Base-by-base conservation (phyloP, 2,797 vertebrate genomes). In the Lagocephalus sceleratus region DNA sequence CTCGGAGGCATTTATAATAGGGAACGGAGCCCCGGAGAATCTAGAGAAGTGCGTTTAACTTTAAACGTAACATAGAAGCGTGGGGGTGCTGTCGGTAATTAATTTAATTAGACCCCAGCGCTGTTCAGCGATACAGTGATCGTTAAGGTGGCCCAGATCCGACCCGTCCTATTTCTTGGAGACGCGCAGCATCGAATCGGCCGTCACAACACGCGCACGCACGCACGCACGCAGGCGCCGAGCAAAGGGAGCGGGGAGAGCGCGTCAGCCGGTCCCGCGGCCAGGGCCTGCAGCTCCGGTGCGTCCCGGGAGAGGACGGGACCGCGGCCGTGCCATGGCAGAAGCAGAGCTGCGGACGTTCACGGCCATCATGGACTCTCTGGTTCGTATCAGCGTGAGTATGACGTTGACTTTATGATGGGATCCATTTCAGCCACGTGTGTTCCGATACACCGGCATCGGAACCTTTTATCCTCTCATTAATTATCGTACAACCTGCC, bases 351-450 rank as follows among this genome's bases (percentile, higher is more conserved):
- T 97, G 70, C 92, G 94, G 85, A 93, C 91, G 54, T 95, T 97
- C 73, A 94, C 94, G 47, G 95, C 94, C 40, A 93, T 97, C 81
- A 97, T 97, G 95, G 95, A 98, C 70, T 94, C 93, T 3, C 85
- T 97, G 85, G 94, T 94, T 85, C 92, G 94, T 81, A 94, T 97
- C 57, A 97, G 92, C 83, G 95, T 98, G 79, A 96, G 95, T 92
- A 73, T 53, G 67, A 75, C 54, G 58, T 60, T 73, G 14, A n/a
- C 69, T 71, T 51, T 57, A 47, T 68, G 43, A 44, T 20, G 20
- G 2, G 20, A 2, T 65, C 4, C 52, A 47, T 58, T 56, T 49
- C 16, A 22, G 17, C 19, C 60, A 52, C 23, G 26, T 66, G 57
- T 58, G 46, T 2, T 5, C 44, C 14, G 20, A 22, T 22, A 22